These are phyloP conservation scores for Hycleus cichorii DNA, from an alignment of 1,140 invertebrate species.

Conservation along the genomic window DNA sequence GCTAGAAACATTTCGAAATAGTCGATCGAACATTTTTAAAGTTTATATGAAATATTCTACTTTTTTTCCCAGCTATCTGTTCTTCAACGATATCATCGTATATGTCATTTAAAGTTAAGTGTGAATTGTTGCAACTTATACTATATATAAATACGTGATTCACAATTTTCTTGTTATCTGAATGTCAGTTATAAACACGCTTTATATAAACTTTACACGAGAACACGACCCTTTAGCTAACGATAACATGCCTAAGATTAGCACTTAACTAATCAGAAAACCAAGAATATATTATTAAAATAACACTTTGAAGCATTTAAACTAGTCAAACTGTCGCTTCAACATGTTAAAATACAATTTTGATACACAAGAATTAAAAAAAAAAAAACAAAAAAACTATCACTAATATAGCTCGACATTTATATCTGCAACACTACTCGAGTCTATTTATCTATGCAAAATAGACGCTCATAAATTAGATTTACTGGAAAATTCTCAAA, in stretches of 20 bases:
- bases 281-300: constrained; percentile 12
- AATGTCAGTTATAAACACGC: constrained; percentile 12
- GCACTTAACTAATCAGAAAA: constrained; percentile 12
- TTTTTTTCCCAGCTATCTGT: no score
- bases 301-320: constrained; percentile 10
- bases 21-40: no score
- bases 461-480: no score
- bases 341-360: not conserved
- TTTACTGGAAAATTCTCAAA: no score
- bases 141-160: constrained; percentile 1
- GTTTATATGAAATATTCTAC: no score
- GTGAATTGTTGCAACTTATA: no score
- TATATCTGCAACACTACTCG: no score
- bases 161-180: constrained; percentile 5
- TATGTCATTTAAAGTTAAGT: no score
- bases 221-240: constrained; percentile 6
- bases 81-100: no score
- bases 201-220: constrained; percentile 9
- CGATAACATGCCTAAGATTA: constrained; percentile 10
- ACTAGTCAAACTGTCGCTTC: not conserved
- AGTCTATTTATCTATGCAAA: no score
- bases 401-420: no score
- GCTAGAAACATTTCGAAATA: no score
- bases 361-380: not conserved
- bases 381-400: not conserved